phyloP scores from a whole-genome alignment of 2,888 invertebrate genomes.

The Agrochola lota region DNA sequence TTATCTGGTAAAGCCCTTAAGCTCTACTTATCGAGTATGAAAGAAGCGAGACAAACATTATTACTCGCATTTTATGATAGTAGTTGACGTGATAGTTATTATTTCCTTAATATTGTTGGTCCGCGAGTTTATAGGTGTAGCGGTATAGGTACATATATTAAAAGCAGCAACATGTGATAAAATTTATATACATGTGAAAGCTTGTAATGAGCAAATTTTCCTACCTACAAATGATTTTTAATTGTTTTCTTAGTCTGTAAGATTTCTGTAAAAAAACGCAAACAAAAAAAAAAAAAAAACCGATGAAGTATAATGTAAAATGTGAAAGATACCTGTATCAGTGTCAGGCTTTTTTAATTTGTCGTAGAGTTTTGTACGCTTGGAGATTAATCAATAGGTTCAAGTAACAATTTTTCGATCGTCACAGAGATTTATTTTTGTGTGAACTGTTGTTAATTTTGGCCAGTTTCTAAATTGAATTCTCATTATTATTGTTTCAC shows the following conservation, averaged over 20 bases:
- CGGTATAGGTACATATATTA: no score
- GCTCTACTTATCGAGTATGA: slow-evolving; percentile 54
- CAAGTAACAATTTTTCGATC: not conserved
- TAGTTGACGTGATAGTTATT: slow-evolving; percentile 13
- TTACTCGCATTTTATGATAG: slow-evolving; percentile 52
- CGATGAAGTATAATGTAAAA: not conserved
- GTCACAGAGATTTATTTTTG: not conserved
- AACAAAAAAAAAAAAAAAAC: no score
- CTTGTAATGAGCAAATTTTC: no score
- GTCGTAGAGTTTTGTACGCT: not conserved
- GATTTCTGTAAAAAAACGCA: no score
- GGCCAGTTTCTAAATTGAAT: no score
- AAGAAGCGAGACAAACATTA: slow-evolving; percentile 59
- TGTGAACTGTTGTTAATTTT: no score
- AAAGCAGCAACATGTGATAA: no score
- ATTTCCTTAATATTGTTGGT: slow-evolving; percentile 23
- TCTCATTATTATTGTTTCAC: not conserved
- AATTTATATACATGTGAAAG: no score
- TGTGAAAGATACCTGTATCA: not conserved
- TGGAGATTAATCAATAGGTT: not conserved
- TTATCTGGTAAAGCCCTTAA: slow-evolving; percentile 53
- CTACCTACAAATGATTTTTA: no score
- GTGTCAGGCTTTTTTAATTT: not conserved
- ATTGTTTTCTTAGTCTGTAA: no score
- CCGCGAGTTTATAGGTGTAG: not conserved